Evolutionary conservation across 2,797 vertebrate species (phyloP).

Genomic region (Sandelia bainsii): DNA sequence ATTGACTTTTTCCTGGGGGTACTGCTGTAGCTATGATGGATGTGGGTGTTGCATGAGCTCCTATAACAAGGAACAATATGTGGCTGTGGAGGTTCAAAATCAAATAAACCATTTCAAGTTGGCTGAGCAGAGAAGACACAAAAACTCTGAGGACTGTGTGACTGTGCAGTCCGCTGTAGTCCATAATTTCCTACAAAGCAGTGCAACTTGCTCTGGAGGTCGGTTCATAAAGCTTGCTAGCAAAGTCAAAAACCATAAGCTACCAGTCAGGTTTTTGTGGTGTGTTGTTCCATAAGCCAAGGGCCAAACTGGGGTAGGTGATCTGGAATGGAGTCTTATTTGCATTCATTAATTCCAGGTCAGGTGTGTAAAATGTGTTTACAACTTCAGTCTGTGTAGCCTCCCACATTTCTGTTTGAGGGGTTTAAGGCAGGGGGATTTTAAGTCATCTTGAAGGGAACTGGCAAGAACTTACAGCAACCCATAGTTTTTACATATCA

Average conservation of each 20-base stretch:
- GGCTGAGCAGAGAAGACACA: conserved; percentile 22
- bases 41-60: conserved; percentile 35
- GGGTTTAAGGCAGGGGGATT: too few relatives aligned
- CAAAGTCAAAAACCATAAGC: neutral
- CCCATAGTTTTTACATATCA: too few relatives aligned
- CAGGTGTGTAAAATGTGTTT: neutral
- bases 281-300: neutral
- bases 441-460: too few relatives aligned
- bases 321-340: neutral
- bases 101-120: conserved; percentile 43
- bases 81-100: conserved; percentile 41
- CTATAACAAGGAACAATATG: conserved; percentile 30
- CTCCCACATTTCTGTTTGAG: too few relatives aligned
- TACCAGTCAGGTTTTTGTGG: neutral
- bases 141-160: neutral
- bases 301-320: neutral
- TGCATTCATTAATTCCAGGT: neutral
- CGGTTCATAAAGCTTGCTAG: neutral
- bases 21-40: conserved; percentile 28
- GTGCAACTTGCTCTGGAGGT: neutral
- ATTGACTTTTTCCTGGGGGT: conserved; percentile 15
- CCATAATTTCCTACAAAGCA: conserved; percentile 9
- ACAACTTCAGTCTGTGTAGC: too few relatives aligned
- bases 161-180: neutral
- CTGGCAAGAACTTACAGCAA: too few relatives aligned